phyloP scores from a whole-genome alignment of 2,797 vertebrate species.

The Pogoniulus pusillus region DNA sequence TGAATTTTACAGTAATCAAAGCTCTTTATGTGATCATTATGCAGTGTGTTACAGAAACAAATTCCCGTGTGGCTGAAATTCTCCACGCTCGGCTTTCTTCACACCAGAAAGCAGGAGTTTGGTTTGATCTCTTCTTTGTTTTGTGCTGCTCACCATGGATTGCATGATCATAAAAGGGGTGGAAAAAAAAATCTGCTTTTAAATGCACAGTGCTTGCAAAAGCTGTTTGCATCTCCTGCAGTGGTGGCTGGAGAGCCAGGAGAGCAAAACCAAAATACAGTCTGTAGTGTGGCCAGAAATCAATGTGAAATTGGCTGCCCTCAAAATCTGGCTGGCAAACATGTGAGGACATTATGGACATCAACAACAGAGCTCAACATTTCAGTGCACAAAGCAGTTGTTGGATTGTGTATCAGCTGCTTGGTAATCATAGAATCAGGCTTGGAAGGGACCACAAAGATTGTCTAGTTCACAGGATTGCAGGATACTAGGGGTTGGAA shows the following conservation, averaged over 20 bases:
- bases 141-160: neutral
- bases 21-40: slow-evolving; percentile 20
- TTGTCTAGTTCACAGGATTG: no score
- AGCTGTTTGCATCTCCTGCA: neutral
- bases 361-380: accelerated
- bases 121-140: slow-evolving; percentile 4
- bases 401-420: neutral
- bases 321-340: neutral
- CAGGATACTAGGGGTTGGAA: no score
- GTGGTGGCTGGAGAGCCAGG: neutral
- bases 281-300: accelerated
- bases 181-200: neutral
- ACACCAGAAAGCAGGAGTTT: neutral
- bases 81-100: neutral
- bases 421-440: no score
- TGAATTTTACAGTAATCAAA: slow-evolving; percentile 51
- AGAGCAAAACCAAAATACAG: neutral
- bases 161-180: neutral
- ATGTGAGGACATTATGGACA: neutral
- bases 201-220: neutral
- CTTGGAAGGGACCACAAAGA: no score
- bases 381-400: neutral
- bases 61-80: slow-evolving; percentile 16
- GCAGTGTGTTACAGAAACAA: slow-evolving; percentile 14
- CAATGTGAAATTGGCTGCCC: neutral